phyloP scores from a whole-genome alignment of 2,888 invertebrate genomes.

The Phytoseiulus persimilis region DNA sequence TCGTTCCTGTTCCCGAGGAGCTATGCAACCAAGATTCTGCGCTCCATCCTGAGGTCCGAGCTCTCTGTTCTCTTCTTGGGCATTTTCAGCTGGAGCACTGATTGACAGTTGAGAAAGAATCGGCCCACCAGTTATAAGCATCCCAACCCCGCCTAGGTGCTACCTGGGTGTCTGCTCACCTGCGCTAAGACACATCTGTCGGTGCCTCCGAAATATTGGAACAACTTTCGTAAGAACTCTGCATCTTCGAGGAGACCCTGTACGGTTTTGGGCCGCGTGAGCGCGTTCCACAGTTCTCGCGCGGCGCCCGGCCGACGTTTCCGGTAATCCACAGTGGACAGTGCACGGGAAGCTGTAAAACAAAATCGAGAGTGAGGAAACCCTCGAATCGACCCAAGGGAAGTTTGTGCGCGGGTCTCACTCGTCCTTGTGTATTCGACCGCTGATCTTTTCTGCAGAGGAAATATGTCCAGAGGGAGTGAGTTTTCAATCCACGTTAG shows the following conservation, averaged over 20 bases:
- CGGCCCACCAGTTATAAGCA: not conserved
- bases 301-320: slow-evolving; percentile 28
- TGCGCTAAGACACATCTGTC: slow-evolving; percentile 72
- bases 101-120: too few species aligned
- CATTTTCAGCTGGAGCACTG: too few species aligned
- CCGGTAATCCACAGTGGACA: not conserved
- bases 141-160: not conserved
- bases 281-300: slow-evolving; percentile 29
- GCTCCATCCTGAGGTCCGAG: too few species aligned
- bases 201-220: slow-evolving; percentile 67
- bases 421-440: too few species aligned
- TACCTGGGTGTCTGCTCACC: slow-evolving; percentile 49
- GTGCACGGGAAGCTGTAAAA: not conserved
- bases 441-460: too few species aligned
- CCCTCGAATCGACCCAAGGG: too few species aligned
- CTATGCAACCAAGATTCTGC: too few species aligned
- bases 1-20: too few species aligned
- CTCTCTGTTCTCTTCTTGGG: too few species aligned
- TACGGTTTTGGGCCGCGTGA: slow-evolving; percentile 20
- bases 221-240: slow-evolving; percentile 72
- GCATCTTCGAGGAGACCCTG: slow-evolving; percentile 71
- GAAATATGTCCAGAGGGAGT: too few species aligned
- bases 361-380: not conserved
- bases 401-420: too few species aligned
- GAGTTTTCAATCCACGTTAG: too few species aligned